Base-by-base conservation (phyloP, 1,140 invertebrate genomes). In the Pachyrhynchus sulphureomaculatus region DNA sequence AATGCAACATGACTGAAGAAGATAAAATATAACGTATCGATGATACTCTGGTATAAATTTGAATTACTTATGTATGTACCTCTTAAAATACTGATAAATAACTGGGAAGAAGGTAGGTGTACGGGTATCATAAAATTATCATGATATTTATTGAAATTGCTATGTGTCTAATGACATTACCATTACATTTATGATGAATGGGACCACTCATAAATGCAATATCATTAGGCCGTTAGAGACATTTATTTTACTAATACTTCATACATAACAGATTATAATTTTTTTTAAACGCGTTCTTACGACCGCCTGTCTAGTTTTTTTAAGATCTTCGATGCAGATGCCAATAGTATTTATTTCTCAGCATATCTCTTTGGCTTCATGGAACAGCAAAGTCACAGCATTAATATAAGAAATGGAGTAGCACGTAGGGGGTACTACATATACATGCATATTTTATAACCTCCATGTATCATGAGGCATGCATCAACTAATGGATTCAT, bases 51-150 rank as follows among this genome's bases (percentile, higher is more conserved):
- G 39, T 45, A 55, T 55, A 55, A 55, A 55, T 55, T 55, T 55
- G 23, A 55, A 55, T 55, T 15, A 33, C 20, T 55, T 55, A 55
- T 29, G 4, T 4, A 21, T 20, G 12, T n/a, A n/a, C 18, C 18
- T 21, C 8, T n/a, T 29, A 45, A 55, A 55, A 42, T 42, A 24
- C 24, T 57, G 54, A 47, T 57, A 57, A 45, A 57, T 57, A 39
- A 47, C 54, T 39, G 9, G n/a, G 37, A 42, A 55, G 29, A 55
- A 42, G 54, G 45, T 57, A 57, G 54, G 54, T 57, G 54, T 57
- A 23, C 26, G 20, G 37, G 37, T 41, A 47, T 48, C 41, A 48
- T n/a, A n/a, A n/a, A 57, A 57, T 57, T 57, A 53, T 53, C 34
- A 39, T 21, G 13, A 18, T 37, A 39, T 39, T 37, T 53, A 57